These are phyloP conservation scores for Chinchilla lanigera DNA, from an alignment of 2,113 vertebrate species.

Conservation along the genomic window DNA sequence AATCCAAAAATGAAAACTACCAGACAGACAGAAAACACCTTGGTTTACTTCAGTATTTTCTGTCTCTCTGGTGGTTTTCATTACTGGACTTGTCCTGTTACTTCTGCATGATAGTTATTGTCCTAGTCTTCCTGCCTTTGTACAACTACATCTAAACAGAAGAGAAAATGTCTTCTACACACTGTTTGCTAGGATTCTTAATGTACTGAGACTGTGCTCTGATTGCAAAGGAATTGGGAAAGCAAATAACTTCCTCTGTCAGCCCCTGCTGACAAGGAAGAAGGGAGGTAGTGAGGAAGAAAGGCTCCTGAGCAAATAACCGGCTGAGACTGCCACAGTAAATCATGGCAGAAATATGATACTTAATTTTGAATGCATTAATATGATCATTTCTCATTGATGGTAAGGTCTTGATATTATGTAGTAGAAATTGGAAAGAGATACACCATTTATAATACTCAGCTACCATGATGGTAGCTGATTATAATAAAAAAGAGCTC, in stretches of 20 bases:
- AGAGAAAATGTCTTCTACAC: not conserved
- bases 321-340: not conserved
- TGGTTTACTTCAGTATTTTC: not conserved
- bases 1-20: not conserved
- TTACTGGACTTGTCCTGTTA: not conserved
- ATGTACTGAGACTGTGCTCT: not conserved
- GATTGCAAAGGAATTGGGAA: not conserved
- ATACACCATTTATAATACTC: constrained; percentile 58
- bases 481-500: constrained; percentile 39
- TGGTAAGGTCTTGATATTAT: constrained; percentile 8
- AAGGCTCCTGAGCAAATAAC: not conserved
- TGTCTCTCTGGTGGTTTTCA: not conserved
- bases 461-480: not conserved
- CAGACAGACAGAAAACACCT: not conserved
- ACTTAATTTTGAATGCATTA: constrained; percentile 51
- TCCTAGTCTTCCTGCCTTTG: not conserved
- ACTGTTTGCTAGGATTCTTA: not conserved
- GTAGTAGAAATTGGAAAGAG: constrained; percentile 31
- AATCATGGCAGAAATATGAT: not conserved
- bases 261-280: not conserved
- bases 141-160: not conserved
- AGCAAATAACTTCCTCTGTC: not conserved
- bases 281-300: not conserved
- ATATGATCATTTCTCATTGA: constrained; percentile 48
- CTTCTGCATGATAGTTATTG: not conserved